A percentile compares a stretch with the other conserved stretches of the same genome.
Conservation (phyloP, 1,140 invertebrate species). For the Paralvinella palmiformis region DNA sequence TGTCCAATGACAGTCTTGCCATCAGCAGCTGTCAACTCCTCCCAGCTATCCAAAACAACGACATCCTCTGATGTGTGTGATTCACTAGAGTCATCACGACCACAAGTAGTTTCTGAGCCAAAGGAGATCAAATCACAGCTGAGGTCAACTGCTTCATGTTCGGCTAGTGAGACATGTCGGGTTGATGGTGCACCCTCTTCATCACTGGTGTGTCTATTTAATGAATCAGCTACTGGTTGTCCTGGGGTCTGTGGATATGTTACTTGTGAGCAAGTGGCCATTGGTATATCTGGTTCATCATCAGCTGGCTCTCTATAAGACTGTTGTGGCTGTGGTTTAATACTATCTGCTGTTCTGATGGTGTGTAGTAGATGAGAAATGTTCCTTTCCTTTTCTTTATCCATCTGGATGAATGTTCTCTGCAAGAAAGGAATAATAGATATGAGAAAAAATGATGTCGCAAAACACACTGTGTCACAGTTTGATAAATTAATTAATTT, state of each 20-base stretch:
- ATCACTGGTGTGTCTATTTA: background rate
- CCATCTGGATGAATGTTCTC: conserved; percentile 23
- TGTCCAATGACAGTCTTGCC: too few species aligned
- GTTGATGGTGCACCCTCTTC: background rate
- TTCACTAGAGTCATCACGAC: too few species aligned
- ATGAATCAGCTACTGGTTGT: background rate
- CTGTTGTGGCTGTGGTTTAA: conserved; percentile 18
- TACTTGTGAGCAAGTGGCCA: background rate
- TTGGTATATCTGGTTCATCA: conserved; percentile 24
- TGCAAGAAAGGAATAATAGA: conserved; percentile 2
- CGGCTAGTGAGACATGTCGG: background rate
- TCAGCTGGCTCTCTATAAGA: conserved; percentile 12
- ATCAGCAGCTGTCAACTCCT: too few species aligned
- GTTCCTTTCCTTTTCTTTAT: conserved; percentile 22
- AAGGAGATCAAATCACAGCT: background rate
- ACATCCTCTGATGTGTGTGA: too few species aligned
- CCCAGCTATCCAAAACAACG: too few species aligned
- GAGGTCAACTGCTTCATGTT: background rate
- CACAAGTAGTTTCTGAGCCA: background rate
- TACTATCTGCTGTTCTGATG: conserved; percentile 19
- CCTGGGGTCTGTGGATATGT: too few species aligned
- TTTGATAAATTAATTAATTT: background rate
- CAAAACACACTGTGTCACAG: background rate
- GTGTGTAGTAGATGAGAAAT: conserved; percentile 27
- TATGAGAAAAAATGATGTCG: background rate